Base-by-base conservation (phyloP, 2,888 invertebrate genomes). In the Tipula unca region DNA sequence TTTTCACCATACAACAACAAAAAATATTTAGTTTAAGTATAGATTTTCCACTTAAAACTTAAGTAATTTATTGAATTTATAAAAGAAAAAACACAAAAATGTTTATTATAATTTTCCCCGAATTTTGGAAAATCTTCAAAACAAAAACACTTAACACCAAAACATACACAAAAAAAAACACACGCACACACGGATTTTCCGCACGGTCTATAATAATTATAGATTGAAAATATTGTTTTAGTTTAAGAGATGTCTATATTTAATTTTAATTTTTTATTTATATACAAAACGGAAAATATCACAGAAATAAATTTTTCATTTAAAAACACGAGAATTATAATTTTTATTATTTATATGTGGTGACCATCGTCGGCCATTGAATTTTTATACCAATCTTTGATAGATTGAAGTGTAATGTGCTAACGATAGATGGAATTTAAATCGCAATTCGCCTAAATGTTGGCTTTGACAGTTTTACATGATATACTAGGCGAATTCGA, bases 281-380 rank as follows among this genome's bases (percentile, higher is more conserved):
- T 84, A 20, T 84, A 36, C 32, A 84, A 84, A 20, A 84, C 32
- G 20, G 36, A 85, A 85, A 85, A 85, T 85, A 85, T 85, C 85
- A 85, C 85, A 85, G 85, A 85, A 85, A 85, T 85, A 69, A 69
- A 69, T 20, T 69, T 69, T 69, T 69, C 13, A 69, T 69, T 69
- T 25, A 69, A 69, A 69, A 69, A 54, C 48, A 48, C 48, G 85
- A 48, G 25, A 83, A 35, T 32, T 32, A 4, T 69, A 69, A 13
- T 69, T 69, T 85, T 85, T 42, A 83, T 84, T 84, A 20, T 83
- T 32, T 83, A 20, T 83, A 83, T 83, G 29, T 85, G 85, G 39
- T 85, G 85, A 85, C 85, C 85, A 85, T 85, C n/a, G 85, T 39
- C 85, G 85, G 85, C 85, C 85, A 85, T 85, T 85, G n/a, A 85